These are phyloP conservation scores for Heliconius congener DNA, from an alignment of 1,140 invertebrate species.

Conservation along the genomic window DNA sequence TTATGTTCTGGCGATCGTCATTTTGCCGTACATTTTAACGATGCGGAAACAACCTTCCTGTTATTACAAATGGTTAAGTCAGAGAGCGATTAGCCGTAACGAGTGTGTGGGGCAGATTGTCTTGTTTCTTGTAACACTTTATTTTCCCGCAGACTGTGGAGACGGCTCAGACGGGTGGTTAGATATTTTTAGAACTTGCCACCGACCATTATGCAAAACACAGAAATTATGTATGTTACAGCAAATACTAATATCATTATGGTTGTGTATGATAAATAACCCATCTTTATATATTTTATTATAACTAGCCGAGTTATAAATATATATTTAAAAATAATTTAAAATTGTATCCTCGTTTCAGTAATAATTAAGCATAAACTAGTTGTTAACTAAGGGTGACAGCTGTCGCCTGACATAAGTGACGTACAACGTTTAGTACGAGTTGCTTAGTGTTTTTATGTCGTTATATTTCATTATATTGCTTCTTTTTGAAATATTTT, in stretches of 20 bases:
- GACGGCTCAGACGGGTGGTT: slow-evolving; percentile 2
- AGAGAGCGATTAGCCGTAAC: slow-evolving; percentile 44
- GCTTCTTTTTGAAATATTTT: background rate
- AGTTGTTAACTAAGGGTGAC: background rate
- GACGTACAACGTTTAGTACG: background rate
- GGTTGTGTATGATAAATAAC: background rate
- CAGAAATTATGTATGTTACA: background rate
- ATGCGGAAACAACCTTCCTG: slow-evolving; percentile 54
- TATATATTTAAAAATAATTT: background rate
- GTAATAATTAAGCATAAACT: slow-evolving; percentile 3
- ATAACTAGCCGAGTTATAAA: background rate
- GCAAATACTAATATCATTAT: slow-evolving; percentile 8
- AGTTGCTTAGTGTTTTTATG: background rate
- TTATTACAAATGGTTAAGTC: slow-evolving; percentile 44
- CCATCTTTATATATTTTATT: background rate
- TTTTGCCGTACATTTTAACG: slow-evolving; percentile 43
- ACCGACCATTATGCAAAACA: slow-evolving; percentile 4
- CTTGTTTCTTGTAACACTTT: slow-evolving; percentile 27
- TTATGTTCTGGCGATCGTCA: slow-evolving; percentile 9
- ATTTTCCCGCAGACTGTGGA: slow-evolving; percentile 6
- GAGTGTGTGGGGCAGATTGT: slow-evolving; percentile 37
- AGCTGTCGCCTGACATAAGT: background rate
- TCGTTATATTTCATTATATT: background rate
- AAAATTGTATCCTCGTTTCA: background rate
- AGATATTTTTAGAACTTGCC: slow-evolving; percentile 16